phyloP scores from a whole-genome alignment of 2,113 vertebrate species.

The Cochlearius cochlearius region DNA sequence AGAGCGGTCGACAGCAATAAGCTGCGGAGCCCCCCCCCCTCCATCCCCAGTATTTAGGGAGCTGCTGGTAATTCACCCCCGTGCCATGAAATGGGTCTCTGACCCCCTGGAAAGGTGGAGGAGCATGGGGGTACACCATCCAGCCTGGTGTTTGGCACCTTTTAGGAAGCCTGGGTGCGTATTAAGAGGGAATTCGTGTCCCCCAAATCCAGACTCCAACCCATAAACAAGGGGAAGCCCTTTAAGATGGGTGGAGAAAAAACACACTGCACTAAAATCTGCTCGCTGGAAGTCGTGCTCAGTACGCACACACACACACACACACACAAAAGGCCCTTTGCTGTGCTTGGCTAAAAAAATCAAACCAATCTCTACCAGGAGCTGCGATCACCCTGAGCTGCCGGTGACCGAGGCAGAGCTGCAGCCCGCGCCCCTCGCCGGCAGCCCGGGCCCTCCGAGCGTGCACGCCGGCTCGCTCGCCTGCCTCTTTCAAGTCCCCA shows the following conservation, averaged over 20 bases:
- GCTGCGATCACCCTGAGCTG: neutral
- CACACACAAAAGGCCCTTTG: neutral
- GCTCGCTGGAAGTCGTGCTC: neutral
- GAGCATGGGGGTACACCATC: rapidly evolving
- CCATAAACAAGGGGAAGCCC: neutral
- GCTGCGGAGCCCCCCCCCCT: neutral
- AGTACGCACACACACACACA: neutral
- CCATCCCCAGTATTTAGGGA: neutral
- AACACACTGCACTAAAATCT: neutral
- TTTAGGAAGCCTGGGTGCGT: neutral
- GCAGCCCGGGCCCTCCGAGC: neutral
- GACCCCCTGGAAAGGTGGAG: neutral
- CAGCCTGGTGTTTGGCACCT: neutral
- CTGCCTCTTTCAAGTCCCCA: neutral
- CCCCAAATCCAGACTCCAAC: neutral
- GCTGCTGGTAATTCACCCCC: neutral
- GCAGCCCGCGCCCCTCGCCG: neutral
- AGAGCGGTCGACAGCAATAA: neutral
- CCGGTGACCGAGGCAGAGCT: neutral
- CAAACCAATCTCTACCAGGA: neutral
- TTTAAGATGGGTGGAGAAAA: neutral
- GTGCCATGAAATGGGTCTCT: neutral
- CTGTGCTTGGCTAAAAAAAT: neutral
- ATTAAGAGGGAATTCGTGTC: neutral
- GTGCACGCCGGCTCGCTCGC: neutral